Base-by-base conservation (phyloP, 2,113 vertebrate species). In the Acrocephalus kingi region DNA sequence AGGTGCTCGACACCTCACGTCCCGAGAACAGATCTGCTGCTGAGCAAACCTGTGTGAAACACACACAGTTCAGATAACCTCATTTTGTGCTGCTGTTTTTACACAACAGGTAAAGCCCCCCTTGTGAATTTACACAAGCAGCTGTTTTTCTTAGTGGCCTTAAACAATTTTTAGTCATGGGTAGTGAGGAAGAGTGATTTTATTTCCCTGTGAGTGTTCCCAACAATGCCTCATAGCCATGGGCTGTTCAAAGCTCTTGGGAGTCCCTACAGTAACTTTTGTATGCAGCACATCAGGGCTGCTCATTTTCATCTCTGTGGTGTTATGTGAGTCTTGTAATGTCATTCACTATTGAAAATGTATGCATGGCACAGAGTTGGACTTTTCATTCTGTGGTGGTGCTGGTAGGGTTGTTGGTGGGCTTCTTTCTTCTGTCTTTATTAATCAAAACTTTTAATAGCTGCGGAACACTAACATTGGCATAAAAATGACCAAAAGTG, bases 211-310 rank as follows among this genome's bases (percentile, higher is more conserved):
- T 49, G 19, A 35, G 58, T 22, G 13, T 48, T 68, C 31, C 33
- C 45, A 69, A 6, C 3, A 76, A 4, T 33, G 5, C 1, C 13
- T 37, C 16, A 4, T 8, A 19, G 24, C 37, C 45, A 22, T 0
- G 2, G 33, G 11, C 5, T 51, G 39, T 9, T 28, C 2, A 3
- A 3, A 78, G 24, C 16, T 49, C 20, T 31, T 1, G 1, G 69
- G 43, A 54, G 7, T 37, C 33, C 67, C 48, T 23, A 1, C 48
- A 13, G 9, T 6, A 72, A 37, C 8, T 10, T 37, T 43, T 59
- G 14, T 20, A 41, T 59, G 6, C 8, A 59, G 15, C 30, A 24
- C 13, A 15, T 55, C 30, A 35, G 51, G 12, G 35, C 31, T 82
- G 25, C 37, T 56, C 3, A 23, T 69, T 31, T 91, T 73, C 35